Evolutionary conservation across 2,888 invertebrate genomes (phyloP).

Genomic region (Drosophila antonietae): DNA sequence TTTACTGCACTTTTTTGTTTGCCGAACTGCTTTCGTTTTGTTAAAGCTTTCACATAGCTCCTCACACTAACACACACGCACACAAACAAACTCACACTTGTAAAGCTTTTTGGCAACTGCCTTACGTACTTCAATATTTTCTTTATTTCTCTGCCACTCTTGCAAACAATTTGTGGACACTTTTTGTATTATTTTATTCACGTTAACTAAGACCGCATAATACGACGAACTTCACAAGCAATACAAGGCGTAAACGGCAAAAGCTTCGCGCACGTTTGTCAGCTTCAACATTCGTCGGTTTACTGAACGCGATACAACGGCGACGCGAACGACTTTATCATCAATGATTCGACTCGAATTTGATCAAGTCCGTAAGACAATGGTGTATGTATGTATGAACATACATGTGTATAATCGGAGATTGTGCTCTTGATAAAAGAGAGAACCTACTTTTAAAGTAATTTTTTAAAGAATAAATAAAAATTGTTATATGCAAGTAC

Average conservation of each 20-base stretch:
- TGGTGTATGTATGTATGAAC: background rate
- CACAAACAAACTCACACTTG: background rate
- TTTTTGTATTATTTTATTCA: slow-evolving; percentile 6
- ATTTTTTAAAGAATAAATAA: background rate
- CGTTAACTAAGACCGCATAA: slow-evolving; percentile 14
- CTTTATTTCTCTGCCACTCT: slow-evolving; percentile 1
- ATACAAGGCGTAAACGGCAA: slow-evolving; percentile 23
- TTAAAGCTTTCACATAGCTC: background rate
- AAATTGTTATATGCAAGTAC: background rate
- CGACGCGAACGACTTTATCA: slow-evolving; percentile 49
- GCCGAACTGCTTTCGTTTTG: background rate
- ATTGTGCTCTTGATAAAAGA: slow-evolving; percentile 16
- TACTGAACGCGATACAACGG: slow-evolving; percentile 68
- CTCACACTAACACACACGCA: background rate
- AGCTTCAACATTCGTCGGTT: slow-evolving; percentile 79
- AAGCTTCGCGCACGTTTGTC: slow-evolving; percentile 65
- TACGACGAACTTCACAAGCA: slow-evolving; percentile 12
- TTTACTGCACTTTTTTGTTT: background rate
- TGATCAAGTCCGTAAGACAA: slow-evolving; percentile 29
- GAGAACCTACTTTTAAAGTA: background rate
- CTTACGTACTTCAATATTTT: background rate
- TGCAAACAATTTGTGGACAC: slow-evolving; percentile 3
- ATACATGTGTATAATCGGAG: slow-evolving; percentile 18
- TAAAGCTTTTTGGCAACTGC: background rate
- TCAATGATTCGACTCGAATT: slow-evolving; percentile 28